Base-by-base conservation (phyloP, 1,140 invertebrate genomes). In the Hypsibius dujardini region DNA sequence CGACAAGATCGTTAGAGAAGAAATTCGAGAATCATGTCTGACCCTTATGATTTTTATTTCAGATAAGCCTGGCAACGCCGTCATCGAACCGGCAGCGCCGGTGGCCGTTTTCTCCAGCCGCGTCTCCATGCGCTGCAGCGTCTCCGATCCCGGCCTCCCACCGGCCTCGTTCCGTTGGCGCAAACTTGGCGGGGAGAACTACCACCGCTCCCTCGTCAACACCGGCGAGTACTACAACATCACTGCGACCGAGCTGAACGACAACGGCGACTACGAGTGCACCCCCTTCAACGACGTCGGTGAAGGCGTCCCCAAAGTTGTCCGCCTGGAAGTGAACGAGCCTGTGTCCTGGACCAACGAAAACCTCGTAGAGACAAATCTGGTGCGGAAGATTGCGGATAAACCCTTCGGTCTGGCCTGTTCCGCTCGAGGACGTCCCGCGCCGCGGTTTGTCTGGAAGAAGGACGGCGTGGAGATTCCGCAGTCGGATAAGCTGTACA, bases 191-290 rank as follows among this genome's bases (percentile, higher is more conserved):
- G 45, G 40, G 1, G 47, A 47, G 42, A 67, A 67, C 62, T 7
- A 7, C n/a, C 7, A 56, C 50, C 50, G 50, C 50, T 56, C 0
- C 67, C 28, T 74, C 45, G 12, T 71, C 2, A 47, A 73, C 47
- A 74, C 47, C 1, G 70, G 47, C 0, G 59, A 71, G n/a, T 72
- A 59, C 12, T 70, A 74, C 2, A 71, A 47, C 1, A 75, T 76
- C 45, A 14, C 72, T 7, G 69, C 47, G 0, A 72, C 73, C 1
- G 28, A 50, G 45, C 73, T 77, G 1, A 47, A 59, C 12, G 75
- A 77, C 67, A 75, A 73, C 45, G 76, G 76, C 1, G 71, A 73
- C 46, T 77, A 76, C 60, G 71, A 56, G 2, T 77, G 76, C 60
- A 75, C 75, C 7, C 75, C 76, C 1, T 47, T 50, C 28, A 77